phyloP scores from a whole-genome alignment of 2,888 invertebrate genomes.

The Melangyna quadrimaculata region DNA sequence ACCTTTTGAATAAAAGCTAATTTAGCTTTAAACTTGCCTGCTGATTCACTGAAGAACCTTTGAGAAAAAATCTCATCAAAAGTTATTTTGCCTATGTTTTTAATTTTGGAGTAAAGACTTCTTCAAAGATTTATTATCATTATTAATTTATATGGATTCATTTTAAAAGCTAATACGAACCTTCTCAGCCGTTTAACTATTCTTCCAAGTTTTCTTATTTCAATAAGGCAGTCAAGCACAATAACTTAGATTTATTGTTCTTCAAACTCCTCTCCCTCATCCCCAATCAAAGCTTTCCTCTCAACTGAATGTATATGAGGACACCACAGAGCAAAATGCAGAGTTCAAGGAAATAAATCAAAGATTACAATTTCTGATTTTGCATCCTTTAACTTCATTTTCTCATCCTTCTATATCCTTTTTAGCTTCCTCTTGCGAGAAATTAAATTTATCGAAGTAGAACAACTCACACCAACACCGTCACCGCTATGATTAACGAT shows the following conservation, averaged over 20 bases:
- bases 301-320: neutral
- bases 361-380: conserved; percentile 22
- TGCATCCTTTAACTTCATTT: conserved; percentile 11
- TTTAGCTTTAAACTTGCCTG: no score
- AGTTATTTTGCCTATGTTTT: no score
- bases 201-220: neutral
- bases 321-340: neutral
- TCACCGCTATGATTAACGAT: conserved; percentile 29
- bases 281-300: neutral
- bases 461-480: neutral
- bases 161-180: neutral
- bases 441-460: conserved; percentile 39
- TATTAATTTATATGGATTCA: neutral
- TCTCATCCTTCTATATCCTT: conserved; percentile 1
- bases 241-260: conserved; percentile 20
- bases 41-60: no score
- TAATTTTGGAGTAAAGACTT: no score
- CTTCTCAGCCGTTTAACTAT: neutral
- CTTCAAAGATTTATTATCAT: no score
- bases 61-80: no score
- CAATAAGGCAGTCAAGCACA: neutral
- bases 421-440: neutral
- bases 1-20: no score
- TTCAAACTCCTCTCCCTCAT: neutral
- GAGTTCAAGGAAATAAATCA: conserved; percentile 31